A percentile compares a stretch with the other conserved stretches of the same genome.
Evolutionary conservation across 2,113 vertebrate genomes (phyloP).

Genomic region (Chinchilla lanigera): DNA sequence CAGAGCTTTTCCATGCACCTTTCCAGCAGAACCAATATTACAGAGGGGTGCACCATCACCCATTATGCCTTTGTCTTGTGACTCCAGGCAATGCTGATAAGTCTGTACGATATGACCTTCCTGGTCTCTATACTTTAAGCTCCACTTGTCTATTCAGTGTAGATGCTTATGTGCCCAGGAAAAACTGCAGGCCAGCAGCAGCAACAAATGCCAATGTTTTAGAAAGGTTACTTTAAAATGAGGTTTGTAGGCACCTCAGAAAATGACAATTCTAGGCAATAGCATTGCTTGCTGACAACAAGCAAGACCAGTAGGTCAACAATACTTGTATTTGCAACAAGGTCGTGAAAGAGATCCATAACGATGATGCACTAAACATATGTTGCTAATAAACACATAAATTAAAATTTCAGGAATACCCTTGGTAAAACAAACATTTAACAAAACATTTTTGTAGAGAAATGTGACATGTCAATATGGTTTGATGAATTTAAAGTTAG

Average conservation of each 20-base stretch:
- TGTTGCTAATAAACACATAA: background rate
- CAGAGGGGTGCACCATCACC: background rate
- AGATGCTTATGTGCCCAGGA: background rate
- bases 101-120: background rate
- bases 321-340: background rate
- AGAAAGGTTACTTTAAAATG: background rate
- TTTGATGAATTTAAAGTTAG: background rate
- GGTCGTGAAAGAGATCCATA: background rate
- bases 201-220: background rate
- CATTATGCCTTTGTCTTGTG: background rate
- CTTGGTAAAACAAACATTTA: background rate
- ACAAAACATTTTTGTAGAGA: background rate
- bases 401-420: slow-evolving; percentile 13
- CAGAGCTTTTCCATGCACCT: background rate
- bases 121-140: background rate
- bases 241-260: background rate
- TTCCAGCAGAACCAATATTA: background rate
- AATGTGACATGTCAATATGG: background rate
- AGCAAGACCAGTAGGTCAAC: background rate
- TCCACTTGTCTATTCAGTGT: background rate
- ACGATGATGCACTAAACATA: background rate
- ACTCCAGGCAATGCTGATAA: background rate
- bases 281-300: background rate
- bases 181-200: background rate
- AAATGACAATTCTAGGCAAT: background rate